These are phyloP conservation scores for Embiotoca jacksoni DNA, from an alignment of 2,113 vertebrate species.

Conservation along the genomic window DNA sequence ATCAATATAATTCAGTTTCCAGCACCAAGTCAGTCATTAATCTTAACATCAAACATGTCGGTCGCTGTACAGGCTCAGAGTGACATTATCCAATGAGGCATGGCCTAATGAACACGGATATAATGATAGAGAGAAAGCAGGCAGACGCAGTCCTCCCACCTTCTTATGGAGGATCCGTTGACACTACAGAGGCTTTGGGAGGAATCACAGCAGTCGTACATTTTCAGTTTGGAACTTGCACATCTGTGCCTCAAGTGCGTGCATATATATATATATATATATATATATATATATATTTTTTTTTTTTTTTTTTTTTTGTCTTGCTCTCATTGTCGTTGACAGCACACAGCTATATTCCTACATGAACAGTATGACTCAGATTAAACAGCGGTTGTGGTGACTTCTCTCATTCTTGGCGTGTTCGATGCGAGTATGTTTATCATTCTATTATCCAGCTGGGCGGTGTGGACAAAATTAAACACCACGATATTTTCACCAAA, in stretches of 20 bases:
- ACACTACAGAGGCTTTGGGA: conserved; percentile 45
- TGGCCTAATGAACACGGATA: conserved; percentile 68
- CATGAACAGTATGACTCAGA: not conserved
- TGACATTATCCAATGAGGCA: conserved; percentile 66
- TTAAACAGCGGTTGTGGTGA: not conserved
- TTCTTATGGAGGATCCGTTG: conserved; percentile 62
- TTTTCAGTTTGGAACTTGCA: conserved; percentile 49
- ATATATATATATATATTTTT: not conserved
- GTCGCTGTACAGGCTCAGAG: conserved; percentile 44
- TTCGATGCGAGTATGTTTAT: not conserved
- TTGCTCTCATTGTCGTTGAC: conserved; percentile 18
- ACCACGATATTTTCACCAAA: too few species aligned
- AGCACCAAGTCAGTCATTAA: conserved; percentile 68
- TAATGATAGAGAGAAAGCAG: conserved; percentile 55
- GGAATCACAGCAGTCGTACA: conserved; percentile 18
- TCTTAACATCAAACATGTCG: conserved; percentile 74
- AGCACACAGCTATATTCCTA: not conserved
- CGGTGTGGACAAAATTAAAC: too few species aligned
- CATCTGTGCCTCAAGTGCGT: not conserved
- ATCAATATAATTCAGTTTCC: conserved; percentile 76
- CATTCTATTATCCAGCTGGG: not conserved
- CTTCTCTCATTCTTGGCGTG: not conserved
- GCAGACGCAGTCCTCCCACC: conserved; percentile 55
- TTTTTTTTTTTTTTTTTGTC: conserved; percentile 4
- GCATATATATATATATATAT: too few species aligned